Percentiles rank a stretch among this genome's conserved stretches.
Evolutionary conservation across 2,113 vertebrate species (phyloP).

Genomic region (Paedocypris sp.): DNA sequence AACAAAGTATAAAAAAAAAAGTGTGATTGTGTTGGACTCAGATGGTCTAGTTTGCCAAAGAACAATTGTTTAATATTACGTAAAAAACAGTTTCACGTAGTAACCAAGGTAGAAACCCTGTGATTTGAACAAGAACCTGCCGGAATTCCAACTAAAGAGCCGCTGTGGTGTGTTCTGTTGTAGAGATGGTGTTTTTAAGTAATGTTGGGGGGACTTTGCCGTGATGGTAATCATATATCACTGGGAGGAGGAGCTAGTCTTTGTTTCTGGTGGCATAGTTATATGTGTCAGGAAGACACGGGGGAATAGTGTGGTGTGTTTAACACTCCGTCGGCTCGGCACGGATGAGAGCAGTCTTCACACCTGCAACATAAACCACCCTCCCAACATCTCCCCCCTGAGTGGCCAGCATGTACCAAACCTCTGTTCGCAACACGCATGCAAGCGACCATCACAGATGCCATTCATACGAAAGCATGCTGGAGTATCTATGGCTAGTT

Average conservation of each 20-base stretch:
- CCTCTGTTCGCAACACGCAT: neutral
- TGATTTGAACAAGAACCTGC: neutral
- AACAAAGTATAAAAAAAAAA: no score
- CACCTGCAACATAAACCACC: slow-evolving; percentile 21
- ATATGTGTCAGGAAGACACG: neutral
- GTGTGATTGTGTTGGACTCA: no score
- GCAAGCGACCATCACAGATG: neutral
- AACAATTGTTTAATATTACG: no score
- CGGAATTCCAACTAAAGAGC: neutral
- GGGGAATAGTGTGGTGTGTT: slow-evolving; percentile 31
- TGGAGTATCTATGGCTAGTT: slow-evolving; percentile 2
- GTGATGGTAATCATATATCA: slow-evolving; percentile 14
- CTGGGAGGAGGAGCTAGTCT: neutral
- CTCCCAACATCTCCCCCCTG: neutral
- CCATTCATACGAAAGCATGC: neutral
- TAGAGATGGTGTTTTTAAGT: neutral
- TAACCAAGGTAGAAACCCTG: no score
- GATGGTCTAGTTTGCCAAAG: no score
- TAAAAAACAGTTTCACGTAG: no score
- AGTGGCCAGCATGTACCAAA: neutral
- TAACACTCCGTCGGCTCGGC: slow-evolving; percentile 16
- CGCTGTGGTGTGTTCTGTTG: neutral
- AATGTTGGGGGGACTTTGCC: slow-evolving; percentile 1
- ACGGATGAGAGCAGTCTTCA: slow-evolving; percentile 22
- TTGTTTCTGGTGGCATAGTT: slow-evolving; percentile 20